Evolutionary conservation across 1,140 invertebrate species (phyloP).

Genomic region (Parasteatoda tepidariorum): DNA sequence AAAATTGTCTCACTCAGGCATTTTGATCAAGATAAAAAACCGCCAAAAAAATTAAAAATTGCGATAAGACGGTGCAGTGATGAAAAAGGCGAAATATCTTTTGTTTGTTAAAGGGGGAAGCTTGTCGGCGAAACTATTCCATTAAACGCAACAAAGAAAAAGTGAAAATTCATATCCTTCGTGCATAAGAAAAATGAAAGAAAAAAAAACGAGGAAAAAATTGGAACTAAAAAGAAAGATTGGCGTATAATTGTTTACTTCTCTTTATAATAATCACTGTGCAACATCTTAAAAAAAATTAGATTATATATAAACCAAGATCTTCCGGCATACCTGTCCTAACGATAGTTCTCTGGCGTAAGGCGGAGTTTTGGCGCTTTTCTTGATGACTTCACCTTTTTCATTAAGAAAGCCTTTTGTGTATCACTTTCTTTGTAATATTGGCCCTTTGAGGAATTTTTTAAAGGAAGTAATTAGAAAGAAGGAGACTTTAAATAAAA

Average conservation of each 20-base stretch:
- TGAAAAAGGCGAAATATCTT: not conserved
- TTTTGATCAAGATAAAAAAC: not conserved
- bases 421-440: slow-evolving; percentile 47
- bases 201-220: not conserved
- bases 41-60: not conserved
- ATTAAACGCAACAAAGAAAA: slow-evolving; percentile 50
- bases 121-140: slow-evolving; percentile 52
- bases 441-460: slow-evolving; percentile 34
- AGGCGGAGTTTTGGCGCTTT: not conserved
- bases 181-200: not conserved
- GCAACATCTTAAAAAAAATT: slow-evolving; percentile 27
- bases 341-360: not conserved
- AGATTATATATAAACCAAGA: not conserved
- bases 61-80: not conserved
- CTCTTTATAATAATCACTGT: slow-evolving; percentile 35
- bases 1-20: not conserved
- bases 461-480: slow-evolving; percentile 34
- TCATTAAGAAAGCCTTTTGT: slow-evolving; percentile 16
- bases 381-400: slow-evolving; percentile 38
- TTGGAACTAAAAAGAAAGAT: slow-evolving; percentile 1
- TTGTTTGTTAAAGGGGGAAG: slow-evolving; percentile 23
- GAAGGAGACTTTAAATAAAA: slow-evolving; percentile 22
- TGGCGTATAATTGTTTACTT: slow-evolving; percentile 46
- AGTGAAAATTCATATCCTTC: slow-evolving; percentile 9
- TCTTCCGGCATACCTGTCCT: slow-evolving; percentile 22